Conservation (phyloP, 2,113 vertebrate species). For the Delphinapterus leucas region DNA sequence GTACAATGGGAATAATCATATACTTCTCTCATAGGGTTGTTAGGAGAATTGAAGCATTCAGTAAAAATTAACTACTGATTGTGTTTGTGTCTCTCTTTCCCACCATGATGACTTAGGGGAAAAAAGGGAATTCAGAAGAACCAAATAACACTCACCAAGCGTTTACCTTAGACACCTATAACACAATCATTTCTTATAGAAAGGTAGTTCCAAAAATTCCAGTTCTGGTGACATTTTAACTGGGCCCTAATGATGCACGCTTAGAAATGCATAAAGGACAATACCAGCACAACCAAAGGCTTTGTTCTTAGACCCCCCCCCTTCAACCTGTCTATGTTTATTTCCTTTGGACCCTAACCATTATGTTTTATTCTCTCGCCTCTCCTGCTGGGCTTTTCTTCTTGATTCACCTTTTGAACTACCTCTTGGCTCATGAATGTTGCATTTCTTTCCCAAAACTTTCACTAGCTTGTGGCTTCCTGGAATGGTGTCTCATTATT, state of each 20-base stretch:
- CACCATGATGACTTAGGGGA: not conserved
- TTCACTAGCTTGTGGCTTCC: constrained; percentile 30
- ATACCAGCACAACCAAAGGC: not conserved
- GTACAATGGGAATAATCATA: not conserved
- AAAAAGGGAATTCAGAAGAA: not conserved
- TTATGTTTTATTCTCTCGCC: not conserved
- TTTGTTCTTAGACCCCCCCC: not conserved
- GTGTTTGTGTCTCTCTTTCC: not conserved
- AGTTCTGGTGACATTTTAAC: constrained; percentile 7
- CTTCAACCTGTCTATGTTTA: not conserved
- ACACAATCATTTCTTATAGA: not conserved
- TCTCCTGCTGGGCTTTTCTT: not conserved
- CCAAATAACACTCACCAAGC: not conserved
- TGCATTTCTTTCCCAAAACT: constrained; percentile 12
- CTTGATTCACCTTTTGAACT: constrained; percentile 41
- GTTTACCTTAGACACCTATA: not conserved
- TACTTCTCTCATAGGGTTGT: not conserved
- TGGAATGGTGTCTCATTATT: not conserved
- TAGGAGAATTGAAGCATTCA: not conserved
- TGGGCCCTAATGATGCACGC: not conserved
- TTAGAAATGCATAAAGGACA: not conserved
- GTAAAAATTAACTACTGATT: not conserved
- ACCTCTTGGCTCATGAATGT: not conserved
- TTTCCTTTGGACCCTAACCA: constrained; percentile 17
- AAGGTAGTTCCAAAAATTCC: not conserved